These are phyloP conservation scores for Corvus cornix DNA, from an alignment of 2,113 vertebrate species.

Conservation along the genomic window DNA sequence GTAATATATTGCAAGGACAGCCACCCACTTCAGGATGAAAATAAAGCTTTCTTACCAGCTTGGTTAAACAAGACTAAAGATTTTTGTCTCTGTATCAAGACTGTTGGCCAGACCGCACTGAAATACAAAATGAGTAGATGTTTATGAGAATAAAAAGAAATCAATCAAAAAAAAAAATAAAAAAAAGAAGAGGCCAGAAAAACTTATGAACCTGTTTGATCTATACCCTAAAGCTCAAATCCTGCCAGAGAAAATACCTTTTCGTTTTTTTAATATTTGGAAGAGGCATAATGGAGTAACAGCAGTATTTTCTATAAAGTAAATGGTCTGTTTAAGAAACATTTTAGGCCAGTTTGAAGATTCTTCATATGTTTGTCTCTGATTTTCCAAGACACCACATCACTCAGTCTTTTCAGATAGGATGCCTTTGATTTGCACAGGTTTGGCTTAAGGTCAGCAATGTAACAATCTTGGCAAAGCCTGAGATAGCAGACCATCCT, in stretches of 20 bases:
- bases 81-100: constrained; percentile 33
- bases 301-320: not conserved
- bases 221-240: not conserved
- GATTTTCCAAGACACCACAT: not conserved
- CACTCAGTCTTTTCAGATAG: not conserved
- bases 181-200: not conserved
- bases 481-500: not conserved
- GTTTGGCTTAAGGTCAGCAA: not conserved
- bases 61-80: constrained; percentile 20
- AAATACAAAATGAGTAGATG: not conserved
- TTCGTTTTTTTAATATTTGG: not conserved
- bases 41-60: not conserved
- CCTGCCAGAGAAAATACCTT: constrained; percentile 45
- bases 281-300: not conserved
- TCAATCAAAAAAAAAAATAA: not conserved
- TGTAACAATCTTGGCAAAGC: not conserved
- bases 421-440: not conserved
- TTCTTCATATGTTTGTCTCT: not conserved
- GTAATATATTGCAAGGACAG: not conserved
- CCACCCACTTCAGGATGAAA: not conserved
- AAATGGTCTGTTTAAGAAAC: not conserved
- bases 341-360: not conserved
- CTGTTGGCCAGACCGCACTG: constrained; percentile 37
- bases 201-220: constrained; percentile 33
- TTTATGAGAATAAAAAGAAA: constrained; percentile 10